Evolutionary conservation across 1,140 invertebrate species (phyloP), one percentile per base, ranked within the genome.

Genomic region (Coptotermes formosanus): DNA sequence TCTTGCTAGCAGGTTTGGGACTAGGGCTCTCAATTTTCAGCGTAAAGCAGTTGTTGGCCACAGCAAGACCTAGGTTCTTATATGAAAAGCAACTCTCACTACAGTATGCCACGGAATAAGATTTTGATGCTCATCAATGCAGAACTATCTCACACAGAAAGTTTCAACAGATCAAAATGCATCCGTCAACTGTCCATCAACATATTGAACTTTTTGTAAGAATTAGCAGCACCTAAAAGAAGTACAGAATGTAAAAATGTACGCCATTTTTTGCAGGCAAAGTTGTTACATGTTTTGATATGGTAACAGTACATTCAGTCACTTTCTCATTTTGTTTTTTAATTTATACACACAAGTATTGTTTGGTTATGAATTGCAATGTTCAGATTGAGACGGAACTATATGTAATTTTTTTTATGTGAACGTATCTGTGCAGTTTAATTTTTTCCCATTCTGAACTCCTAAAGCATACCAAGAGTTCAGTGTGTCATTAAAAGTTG

Each of bases 11-110:
- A 45, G 86, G 87, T 69, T 45, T 88, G 16, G 88, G 88, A n/a
- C 64, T 88, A 11, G 88, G 84, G 9, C 52, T 88, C 14, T 88
- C 88, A 6, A 84, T 87, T 23, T 88, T 88, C 83, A 87, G 87
- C 43, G 48, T 88, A 16, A 88, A 83, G 82, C 87, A 88, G 64
- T 48, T 88, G 25, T 84, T 87, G 82, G 19, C 86, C 14, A 82
- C 88, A n/a, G 45, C 52, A 30, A 75, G 64, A 75, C 25, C 64
- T 30, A n/a, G n/a, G n/a, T 75, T 75, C 64, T 75, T 3, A 75
- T 9, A 30, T 14, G 14, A 75, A 0, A 25, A n/a, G 64, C 64
- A 75, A n/a, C 64, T n/a, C 64, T n/a, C 7, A 75, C 25, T 8
- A 75, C 64, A 2, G 64, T n/a, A 30, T n/a, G n/a, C n/a, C 14